These are phyloP conservation scores for Procavia capensis DNA, from an alignment of 2,113 vertebrate species.

Conservation along the genomic window DNA sequence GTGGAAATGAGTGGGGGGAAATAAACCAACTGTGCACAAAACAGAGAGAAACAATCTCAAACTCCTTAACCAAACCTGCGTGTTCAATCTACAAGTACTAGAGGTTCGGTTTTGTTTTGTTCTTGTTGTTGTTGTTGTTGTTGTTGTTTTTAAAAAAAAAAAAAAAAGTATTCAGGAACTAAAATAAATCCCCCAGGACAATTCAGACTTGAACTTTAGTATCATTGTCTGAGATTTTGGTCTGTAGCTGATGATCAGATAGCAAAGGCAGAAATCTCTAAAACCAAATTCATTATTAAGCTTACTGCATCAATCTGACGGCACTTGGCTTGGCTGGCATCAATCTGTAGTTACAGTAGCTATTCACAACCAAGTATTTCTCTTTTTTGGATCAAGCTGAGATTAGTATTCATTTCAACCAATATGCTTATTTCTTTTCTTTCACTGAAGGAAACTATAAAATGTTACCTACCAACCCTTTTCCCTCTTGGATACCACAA, in stretches of 20 bases:
- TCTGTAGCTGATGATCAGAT: conserved; percentile 66
- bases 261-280: conserved; percentile 74
- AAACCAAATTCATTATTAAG: conserved; percentile 75
- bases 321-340: no score
- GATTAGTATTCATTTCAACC: conserved; percentile 61
- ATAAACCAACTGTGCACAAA: not conserved
- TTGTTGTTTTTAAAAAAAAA: no score
- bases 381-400: conserved; percentile 59
- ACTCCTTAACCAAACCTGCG: conserved; percentile 50
- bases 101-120: conserved; percentile 49
- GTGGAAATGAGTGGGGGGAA: not conserved
- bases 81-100: conserved; percentile 65
- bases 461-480: conserved; percentile 12
- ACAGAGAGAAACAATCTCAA: conserved; percentile 53
- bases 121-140: no score
- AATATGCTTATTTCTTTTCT: conserved; percentile 60
- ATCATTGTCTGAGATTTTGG: conserved; percentile 47
- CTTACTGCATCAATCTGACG: conserved; percentile 42
- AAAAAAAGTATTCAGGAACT: conserved; percentile 40
- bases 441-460: conserved; percentile 29
- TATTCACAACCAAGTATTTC: conserved; percentile 56
- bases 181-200: conserved; percentile 54
- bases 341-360: conserved; percentile 54
- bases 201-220: conserved; percentile 45
- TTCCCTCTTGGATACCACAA: not conserved